These are phyloP conservation scores for Chouioia cunea DNA, from an alignment of 2,888 invertebrate species.

Conservation along the genomic window DNA sequence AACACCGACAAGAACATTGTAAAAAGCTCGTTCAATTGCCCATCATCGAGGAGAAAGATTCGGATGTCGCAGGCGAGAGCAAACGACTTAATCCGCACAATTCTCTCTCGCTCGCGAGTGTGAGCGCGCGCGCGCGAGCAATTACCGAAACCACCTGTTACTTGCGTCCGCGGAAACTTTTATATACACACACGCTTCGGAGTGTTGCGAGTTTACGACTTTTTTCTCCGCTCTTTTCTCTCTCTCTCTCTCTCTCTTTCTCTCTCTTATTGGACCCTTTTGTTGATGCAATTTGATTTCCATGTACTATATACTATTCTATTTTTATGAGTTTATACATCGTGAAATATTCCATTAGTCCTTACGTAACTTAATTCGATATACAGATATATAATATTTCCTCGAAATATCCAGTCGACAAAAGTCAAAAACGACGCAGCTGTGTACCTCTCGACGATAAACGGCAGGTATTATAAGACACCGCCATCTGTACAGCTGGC, in stretches of 20 bases:
- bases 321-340: no score
- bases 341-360: no score
- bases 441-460: background rate
- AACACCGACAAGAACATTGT: no score
- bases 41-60: background rate
- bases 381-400: no score
- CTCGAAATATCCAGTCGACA: no score
- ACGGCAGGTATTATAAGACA: no score
- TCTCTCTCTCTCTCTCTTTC: background rate
- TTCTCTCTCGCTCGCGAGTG: conserved; percentile 22
- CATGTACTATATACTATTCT: no score
- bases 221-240: background rate
- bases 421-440: conserved; percentile 16
- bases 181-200: conserved; percentile 22
- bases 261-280: background rate
- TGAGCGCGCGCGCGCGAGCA: conserved; percentile 41
- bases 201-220: conserved; percentile 23
- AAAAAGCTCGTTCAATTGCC: no score
- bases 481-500: no score
- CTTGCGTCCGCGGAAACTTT: conserved; percentile 39
- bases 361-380: no score
- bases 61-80: conserved; percentile 5
- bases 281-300: no score
- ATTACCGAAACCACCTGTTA: conserved; percentile 56
- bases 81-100: conserved; percentile 40